Percentiles rank a stretch among this genome's conserved stretches.
Evolutionary conservation across 2,888 invertebrate genomes (phyloP).

Genomic region (Ashinkailepas kermadecensis): DNA sequence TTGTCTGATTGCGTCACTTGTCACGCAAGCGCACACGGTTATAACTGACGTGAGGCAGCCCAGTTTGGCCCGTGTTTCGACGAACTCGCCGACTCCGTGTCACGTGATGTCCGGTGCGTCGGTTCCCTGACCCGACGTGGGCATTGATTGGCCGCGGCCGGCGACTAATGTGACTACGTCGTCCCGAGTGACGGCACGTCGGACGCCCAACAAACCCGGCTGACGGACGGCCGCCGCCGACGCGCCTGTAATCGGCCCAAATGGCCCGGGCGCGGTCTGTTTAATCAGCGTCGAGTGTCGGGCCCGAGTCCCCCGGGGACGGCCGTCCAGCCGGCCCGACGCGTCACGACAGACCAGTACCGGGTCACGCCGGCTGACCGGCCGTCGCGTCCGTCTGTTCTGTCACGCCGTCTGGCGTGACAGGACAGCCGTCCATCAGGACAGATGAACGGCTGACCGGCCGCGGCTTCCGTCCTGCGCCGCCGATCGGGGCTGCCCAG

Average conservation of each 20-base stretch:
- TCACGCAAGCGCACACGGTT: too few species aligned
- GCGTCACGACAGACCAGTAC: not conserved
- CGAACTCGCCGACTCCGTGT: too few species aligned
- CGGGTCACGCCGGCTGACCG: not conserved
- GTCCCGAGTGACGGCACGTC: not conserved
- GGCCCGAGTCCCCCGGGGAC: not conserved
- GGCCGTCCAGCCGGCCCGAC: not conserved
- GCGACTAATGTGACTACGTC: not conserved
- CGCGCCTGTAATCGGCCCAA: not conserved
- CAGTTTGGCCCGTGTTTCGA: too few species aligned
- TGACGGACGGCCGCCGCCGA: not conserved
- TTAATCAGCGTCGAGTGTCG: conserved; percentile 11
- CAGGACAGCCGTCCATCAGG: not conserved
- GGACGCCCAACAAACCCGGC: not conserved
- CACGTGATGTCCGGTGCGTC: too few species aligned
- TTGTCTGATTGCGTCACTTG: too few species aligned
- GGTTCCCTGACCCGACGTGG: not conserved
- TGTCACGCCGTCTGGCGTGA: not conserved
- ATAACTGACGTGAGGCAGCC: too few species aligned
- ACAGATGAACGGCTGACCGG: not conserved
- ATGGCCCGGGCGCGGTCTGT: conserved; percentile 10
- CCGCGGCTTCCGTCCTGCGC: not conserved
- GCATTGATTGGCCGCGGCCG: conserved; percentile 1
- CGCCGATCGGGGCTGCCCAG: too few species aligned
- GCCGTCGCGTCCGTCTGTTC: not conserved